Conservation (phyloP, 2,113 vertebrate species). For the Pseudorhombus dupliciocellatus region DNA sequence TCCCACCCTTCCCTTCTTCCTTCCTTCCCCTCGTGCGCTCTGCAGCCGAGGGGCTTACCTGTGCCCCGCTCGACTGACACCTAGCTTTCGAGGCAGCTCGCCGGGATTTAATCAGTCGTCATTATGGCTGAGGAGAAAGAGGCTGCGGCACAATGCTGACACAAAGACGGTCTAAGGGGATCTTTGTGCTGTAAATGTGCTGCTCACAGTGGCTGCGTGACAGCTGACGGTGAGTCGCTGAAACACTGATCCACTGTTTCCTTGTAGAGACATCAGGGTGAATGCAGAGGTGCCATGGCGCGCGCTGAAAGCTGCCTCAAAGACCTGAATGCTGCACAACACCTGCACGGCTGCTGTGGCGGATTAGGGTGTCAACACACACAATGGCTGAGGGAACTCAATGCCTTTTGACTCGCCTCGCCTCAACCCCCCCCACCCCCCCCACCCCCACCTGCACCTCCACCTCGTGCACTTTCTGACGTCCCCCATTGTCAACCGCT, state of each 20-base stretch:
- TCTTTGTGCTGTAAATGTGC: slow-evolving; percentile 74
- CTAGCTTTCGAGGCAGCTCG: slow-evolving; percentile 61
- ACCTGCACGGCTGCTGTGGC: slow-evolving; percentile 72
- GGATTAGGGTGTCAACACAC: slow-evolving; percentile 78
- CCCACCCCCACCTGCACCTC: background rate
- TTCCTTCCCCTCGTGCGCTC: slow-evolving; percentile 1
- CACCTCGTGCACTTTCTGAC: slow-evolving; percentile 28
- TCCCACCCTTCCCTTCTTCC: no score
- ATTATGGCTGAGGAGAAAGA: slow-evolving; percentile 69
- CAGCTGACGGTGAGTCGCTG: slow-evolving; percentile 71
- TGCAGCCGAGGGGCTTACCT: slow-evolving; percentile 67
- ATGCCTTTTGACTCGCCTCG: slow-evolving; percentile 52
- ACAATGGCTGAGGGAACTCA: slow-evolving; percentile 72
- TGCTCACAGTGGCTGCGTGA: slow-evolving; percentile 71
- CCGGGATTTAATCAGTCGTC: slow-evolving; percentile 77
- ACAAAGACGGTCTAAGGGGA: slow-evolving; percentile 77
- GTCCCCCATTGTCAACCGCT: slow-evolving; percentile 60
- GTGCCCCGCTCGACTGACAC: slow-evolving; percentile 74
- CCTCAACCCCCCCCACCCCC: background rate
- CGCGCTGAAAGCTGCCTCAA: slow-evolving; percentile 67
- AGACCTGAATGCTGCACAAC: slow-evolving; percentile 74
- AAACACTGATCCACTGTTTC: slow-evolving; percentile 77
- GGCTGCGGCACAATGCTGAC: slow-evolving; percentile 71
- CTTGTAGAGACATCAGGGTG: slow-evolving; percentile 78
- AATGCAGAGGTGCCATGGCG: slow-evolving; percentile 65